A percentile compares a stretch with the other conserved stretches of the same genome.
phyloP scores from a whole-genome alignment of 2,113 vertebrate species.

The Neolamprologus longior region DNA sequence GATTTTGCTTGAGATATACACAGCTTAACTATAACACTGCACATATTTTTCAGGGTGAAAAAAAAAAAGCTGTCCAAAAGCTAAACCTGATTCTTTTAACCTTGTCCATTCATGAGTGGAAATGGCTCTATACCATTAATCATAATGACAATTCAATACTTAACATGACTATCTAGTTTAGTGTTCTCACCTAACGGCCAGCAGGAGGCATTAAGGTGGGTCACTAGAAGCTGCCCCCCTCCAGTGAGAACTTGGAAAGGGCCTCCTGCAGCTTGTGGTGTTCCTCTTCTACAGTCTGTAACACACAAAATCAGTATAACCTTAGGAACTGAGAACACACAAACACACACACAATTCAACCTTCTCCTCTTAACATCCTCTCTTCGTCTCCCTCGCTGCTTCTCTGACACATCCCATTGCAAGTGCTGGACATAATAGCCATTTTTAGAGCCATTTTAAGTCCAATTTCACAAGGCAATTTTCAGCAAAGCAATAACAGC shows the following conservation, averaged over 20 bases:
- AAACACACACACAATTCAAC: slow-evolving; percentile 1
- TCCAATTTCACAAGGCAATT: slow-evolving; percentile 65
- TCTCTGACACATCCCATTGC: slow-evolving; percentile 54
- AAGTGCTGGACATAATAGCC: slow-evolving; percentile 43
- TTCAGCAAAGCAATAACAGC: slow-evolving; percentile 56
- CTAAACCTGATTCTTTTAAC: neutral
- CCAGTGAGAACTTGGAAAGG: slow-evolving; percentile 66
- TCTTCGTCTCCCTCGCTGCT: slow-evolving; percentile 35
- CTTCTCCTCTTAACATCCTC: slow-evolving; percentile 36
- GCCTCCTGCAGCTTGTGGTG: slow-evolving; percentile 66
- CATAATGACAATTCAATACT: neutral
- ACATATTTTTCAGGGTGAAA: neutral
- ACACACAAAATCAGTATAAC: slow-evolving; percentile 51
- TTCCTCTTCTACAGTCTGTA: slow-evolving; percentile 66
- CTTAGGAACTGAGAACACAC: slow-evolving; percentile 19
- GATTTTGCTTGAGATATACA: neutral
- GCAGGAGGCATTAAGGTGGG: slow-evolving; percentile 35
- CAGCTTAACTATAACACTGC: neutral
- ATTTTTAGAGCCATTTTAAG: slow-evolving; percentile 57
- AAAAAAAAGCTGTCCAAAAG: neutral
- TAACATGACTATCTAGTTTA: neutral
- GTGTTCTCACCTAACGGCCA: slow-evolving; percentile 50
- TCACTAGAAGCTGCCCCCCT: slow-evolving; percentile 60
- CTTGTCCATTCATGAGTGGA: neutral
- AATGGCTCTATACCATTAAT: neutral